These are phyloP conservation scores for Drosophila atripex DNA, from an alignment of 2,888 invertebrate genomes.

Conservation along the genomic window DNA sequence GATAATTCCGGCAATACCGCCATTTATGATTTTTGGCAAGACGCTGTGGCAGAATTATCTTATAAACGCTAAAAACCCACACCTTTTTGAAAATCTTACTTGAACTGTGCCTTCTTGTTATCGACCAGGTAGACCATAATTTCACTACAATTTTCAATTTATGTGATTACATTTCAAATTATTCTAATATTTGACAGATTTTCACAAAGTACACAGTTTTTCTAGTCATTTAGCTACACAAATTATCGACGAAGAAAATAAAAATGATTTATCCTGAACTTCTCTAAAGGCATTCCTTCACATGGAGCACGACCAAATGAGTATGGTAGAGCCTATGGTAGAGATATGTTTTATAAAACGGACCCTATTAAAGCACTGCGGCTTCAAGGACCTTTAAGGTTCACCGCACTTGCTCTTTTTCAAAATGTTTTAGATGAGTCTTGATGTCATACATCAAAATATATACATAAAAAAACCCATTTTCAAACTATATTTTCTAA, in stretches of 20 bases:
- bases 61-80: neutral
- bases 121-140: neutral
- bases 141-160: neutral
- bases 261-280: too few species aligned
- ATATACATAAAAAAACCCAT: too few species aligned
- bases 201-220: conserved; percentile 24
- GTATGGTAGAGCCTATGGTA: too few species aligned
- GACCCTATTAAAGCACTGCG: too few species aligned
- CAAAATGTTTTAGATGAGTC: too few species aligned
- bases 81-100: conserved; percentile 25
- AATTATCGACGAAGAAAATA: too few species aligned
- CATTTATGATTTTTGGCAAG: conserved; percentile 96
- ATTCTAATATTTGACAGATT: conserved; percentile 24
- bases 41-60: conserved; percentile 81
- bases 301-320: too few species aligned
- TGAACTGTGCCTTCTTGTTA: conserved; percentile 22
- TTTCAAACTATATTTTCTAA: too few species aligned
- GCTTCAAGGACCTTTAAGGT: too few species aligned
- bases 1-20: conserved; percentile 97
- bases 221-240: neutral
- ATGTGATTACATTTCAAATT: conserved; percentile 5
- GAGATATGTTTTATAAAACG: too few species aligned
- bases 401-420: too few species aligned
- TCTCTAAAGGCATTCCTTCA: too few species aligned
- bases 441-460: neutral